phyloP scores from a whole-genome alignment of 1,140 invertebrate species.

The Episyrphus balteatus region DNA sequence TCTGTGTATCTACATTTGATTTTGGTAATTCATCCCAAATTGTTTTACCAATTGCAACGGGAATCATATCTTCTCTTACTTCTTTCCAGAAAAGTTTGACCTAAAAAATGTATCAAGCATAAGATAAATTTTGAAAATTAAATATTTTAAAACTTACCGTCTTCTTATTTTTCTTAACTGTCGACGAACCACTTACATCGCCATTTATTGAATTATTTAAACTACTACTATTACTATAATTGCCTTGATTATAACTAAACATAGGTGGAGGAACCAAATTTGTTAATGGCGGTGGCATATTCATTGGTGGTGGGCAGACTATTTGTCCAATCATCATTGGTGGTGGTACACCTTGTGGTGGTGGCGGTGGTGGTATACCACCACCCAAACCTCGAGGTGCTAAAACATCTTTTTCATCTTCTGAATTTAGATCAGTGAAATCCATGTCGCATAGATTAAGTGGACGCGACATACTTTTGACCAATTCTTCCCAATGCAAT shows the following conservation, averaged over 20 bases:
- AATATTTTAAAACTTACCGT: slow-evolving; percentile 44
- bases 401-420: slow-evolving; percentile 56
- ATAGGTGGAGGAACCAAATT: slow-evolving; percentile 37
- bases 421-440: slow-evolving; percentile 83
- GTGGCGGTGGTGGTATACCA: slow-evolving; percentile 61
- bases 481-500: slow-evolving; percentile 87
- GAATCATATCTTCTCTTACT: slow-evolving; percentile 71
- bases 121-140: not conserved
- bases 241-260: slow-evolving; percentile 24
- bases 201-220: slow-evolving; percentile 34
- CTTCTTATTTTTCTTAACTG: slow-evolving; percentile 83
- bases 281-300: slow-evolving; percentile 34
- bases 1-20: slow-evolving; percentile 80
- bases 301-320: slow-evolving; percentile 27
- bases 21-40: slow-evolving; percentile 91
- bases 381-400: slow-evolving; percentile 47
- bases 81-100: slow-evolving; percentile 98
- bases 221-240: slow-evolving; percentile 26
- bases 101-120: slow-evolving; percentile 8
- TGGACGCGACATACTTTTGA: slow-evolving; percentile 67
- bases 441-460: slow-evolving; percentile 90
- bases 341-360: slow-evolving; percentile 37
- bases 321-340: slow-evolving; percentile 37
- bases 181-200: slow-evolving; percentile 33
- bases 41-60: slow-evolving; percentile 56